A percentile compares a stretch with the other conserved stretches of the same genome.
phyloP scores from a whole-genome alignment of 2,797 vertebrate genomes.

The Pseudotriccus pelzelni region DNA sequence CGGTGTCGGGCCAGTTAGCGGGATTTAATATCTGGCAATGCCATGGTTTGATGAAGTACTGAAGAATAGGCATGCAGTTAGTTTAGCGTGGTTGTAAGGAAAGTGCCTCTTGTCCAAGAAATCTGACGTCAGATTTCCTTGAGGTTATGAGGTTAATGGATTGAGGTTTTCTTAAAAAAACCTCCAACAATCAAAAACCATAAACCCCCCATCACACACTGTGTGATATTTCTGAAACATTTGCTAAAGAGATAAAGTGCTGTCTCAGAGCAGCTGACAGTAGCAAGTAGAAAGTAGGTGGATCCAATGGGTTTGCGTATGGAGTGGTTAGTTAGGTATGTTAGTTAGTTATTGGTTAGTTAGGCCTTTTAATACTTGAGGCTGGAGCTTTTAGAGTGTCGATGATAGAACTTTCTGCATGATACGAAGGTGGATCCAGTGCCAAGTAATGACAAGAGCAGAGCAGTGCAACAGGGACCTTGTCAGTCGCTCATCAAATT shows the following conservation, averaged over 20 bases:
- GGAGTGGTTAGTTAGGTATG: neutral
- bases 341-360: too few relatives aligned
- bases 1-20: neutral
- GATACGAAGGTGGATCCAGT: neutral
- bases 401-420: neutral
- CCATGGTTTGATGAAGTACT: neutral
- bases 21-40: neutral
- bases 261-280: neutral
- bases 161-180: constrained; percentile 13
- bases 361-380: neutral
- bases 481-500: neutral
- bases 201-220: neutral
- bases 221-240: neutral
- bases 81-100: neutral
- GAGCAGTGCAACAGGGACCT: neutral
- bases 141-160: constrained; percentile 36
- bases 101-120: neutral
- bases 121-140: neutral
- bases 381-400: neutral
- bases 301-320: neutral
- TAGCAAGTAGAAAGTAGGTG: neutral
- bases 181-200: neutral
- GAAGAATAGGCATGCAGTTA: neutral
- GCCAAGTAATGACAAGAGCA: neutral
- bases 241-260: neutral